phyloP scores from a whole-genome alignment of 2,888 invertebrate species.

The Metacarcinus magister region DNA sequence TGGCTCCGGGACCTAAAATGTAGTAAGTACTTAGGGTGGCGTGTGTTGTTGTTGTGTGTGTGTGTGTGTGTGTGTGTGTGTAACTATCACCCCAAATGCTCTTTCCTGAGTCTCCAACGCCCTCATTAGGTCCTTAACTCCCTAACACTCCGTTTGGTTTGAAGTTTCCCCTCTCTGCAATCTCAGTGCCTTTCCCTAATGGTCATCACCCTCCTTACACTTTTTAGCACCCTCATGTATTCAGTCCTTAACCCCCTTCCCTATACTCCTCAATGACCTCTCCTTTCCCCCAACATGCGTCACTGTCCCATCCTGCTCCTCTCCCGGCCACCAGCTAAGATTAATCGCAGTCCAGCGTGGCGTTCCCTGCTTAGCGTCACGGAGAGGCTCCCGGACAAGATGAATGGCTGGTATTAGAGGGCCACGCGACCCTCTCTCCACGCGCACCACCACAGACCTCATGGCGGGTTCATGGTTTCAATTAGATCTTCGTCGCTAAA shows the following conservation, averaged over 20 bases:
- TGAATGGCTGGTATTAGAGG: constrained; percentile 6
- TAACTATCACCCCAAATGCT: not conserved
- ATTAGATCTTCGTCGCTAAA: not conserved
- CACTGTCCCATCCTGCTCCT: constrained; percentile 1
- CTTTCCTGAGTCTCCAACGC: not conserved
- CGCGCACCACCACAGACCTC: not conserved
- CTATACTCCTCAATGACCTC: not conserved
- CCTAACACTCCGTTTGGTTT: not conserved
- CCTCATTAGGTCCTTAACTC: not conserved
- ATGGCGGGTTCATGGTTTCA: constrained; percentile 23
- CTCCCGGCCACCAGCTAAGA: constrained; percentile 49
- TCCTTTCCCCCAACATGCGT: not conserved
- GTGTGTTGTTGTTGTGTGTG: not conserved
- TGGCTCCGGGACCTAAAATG: not conserved
- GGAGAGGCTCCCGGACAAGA: constrained; percentile 32
- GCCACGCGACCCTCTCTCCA: not conserved
- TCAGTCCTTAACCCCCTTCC: not conserved
- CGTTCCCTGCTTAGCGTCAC: constrained; percentile 49
- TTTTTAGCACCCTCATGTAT: constrained; percentile 7
- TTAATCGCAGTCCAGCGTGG: constrained; percentile 21
- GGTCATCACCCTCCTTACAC: not conserved
- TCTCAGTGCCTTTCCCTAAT: not conserved
- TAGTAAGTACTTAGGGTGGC: not conserved
- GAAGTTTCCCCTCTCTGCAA: not conserved
- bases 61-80: constrained; percentile 19